phyloP scores from a whole-genome alignment of 1,140 invertebrate species.

The Bombus breviceps region DNA sequence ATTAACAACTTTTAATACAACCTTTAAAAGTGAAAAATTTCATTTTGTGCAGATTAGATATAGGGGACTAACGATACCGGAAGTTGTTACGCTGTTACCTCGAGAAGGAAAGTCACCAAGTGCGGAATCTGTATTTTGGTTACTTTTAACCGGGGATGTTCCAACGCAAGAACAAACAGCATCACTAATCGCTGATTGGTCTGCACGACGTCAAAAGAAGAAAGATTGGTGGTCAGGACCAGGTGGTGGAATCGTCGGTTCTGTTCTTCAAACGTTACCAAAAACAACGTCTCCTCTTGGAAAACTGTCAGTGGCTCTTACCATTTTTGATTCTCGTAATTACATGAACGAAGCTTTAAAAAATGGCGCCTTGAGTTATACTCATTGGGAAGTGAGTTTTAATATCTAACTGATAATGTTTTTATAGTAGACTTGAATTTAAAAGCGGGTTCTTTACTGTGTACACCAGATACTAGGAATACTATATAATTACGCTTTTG shows the following conservation, averaged over 20 bases:
- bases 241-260: slow-evolving; percentile 62
- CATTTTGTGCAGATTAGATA: slow-evolving; percentile 63
- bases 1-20: too few relatives aligned
- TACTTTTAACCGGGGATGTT: slow-evolving; percentile 74
- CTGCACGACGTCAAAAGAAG: slow-evolving; percentile 60
- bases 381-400: slow-evolving; percentile 71
- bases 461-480: too few relatives aligned
- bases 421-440: not conserved
- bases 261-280: slow-evolving; percentile 64
- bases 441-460: not conserved
- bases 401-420: not conserved
- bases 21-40: not conserved
- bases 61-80: slow-evolving; percentile 72
- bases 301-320: slow-evolving; percentile 68
- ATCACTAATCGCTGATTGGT: slow-evolving; percentile 72
- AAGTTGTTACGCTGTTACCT: slow-evolving; percentile 69
- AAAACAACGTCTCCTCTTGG: slow-evolving; percentile 63
- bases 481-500: not conserved
- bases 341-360: slow-evolving; percentile 47
- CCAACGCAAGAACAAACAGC: slow-evolving; percentile 73
- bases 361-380: slow-evolving; percentile 58
- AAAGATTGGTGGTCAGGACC: slow-evolving; percentile 68
- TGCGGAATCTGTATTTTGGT: slow-evolving; percentile 74
- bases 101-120: slow-evolving; percentile 69
- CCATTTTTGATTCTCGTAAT: slow-evolving; percentile 65